Conservation (phyloP, 2,797 vertebrate genomes). For the Coilia nasus region DNA sequence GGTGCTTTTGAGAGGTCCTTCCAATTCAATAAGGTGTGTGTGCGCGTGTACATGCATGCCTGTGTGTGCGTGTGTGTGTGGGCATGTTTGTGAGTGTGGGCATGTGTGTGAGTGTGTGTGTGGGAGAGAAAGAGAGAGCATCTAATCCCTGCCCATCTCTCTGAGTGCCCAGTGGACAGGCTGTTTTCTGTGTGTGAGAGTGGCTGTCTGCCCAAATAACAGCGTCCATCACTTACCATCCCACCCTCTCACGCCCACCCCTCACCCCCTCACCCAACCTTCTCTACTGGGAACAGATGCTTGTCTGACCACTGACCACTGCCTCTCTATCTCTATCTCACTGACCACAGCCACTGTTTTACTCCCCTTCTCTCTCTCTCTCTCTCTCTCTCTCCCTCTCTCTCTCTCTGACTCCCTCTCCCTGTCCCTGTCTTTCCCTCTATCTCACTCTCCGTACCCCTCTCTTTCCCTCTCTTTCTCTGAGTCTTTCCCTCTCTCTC, state of each 20-base stretch:
- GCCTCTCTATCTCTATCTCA: neutral
- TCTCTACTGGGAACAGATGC: neutral
- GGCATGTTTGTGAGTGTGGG: neutral
- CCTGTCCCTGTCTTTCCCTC: neutral
- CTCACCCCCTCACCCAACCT: neutral
- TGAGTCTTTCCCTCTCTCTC: neutral
- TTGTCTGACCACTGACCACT: neutral
- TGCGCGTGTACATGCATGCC: neutral
- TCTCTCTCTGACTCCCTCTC: neutral
- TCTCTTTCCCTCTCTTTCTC: neutral
- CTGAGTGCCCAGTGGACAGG: neutral
- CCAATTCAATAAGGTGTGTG: neutral
- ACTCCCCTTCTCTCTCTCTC: neutral
- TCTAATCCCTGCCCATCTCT: conserved; percentile 9
- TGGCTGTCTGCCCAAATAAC: conserved; percentile 11
- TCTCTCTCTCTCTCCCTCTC: neutral
- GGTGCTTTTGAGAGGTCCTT: too few relatives aligned
- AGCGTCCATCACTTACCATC: neutral
- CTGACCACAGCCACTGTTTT: neutral
- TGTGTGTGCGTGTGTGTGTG: neutral
- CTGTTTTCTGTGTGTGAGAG: neutral
- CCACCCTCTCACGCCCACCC: neutral
- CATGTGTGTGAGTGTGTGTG: conserved; percentile 10
- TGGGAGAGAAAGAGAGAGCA: neutral
- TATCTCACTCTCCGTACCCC: too few relatives aligned